Evolutionary conservation across 2,797 vertebrate genomes (phyloP), one percentile per base, ranked within the genome.

Genomic region (Coilia nasus): DNA sequence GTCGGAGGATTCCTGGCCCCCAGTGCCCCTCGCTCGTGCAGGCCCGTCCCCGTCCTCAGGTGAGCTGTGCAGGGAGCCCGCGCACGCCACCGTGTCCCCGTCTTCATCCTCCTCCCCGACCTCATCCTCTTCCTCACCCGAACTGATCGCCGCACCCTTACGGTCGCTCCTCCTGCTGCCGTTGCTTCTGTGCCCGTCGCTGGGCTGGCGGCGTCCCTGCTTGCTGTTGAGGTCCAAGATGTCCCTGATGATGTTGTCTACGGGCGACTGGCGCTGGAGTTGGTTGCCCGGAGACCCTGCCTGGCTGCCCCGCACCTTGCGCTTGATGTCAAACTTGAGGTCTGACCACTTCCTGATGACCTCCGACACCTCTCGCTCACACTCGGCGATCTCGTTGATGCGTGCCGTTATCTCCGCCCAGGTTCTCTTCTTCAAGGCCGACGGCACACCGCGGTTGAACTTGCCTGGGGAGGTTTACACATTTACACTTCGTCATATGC

Each of bases 261-360:
- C 95, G 4, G 92, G 94, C 44, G 94, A 94, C 81, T 95, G 95
- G 21, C 92, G 85, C 21, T 93, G 87, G 15, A 94, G 93, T 0
- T 93, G 92, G 87, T 92, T 93, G 28, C 92, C 92, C 82, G 91
- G 89, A 84, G 89, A 85, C 60, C 94, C 94, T 0, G 94, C 88
- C 14, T 91, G 92, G 93, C 95, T 93, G 17, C 95, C 95, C 0
- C 91, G 92, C 60, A 96, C 92, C 90, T 96, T 96, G n/a, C 95
- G 89, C 87, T 96, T 96, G 15, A 95, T 95, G 92, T 96, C 95
- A 47, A 95, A 96, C 89, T 96, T 96, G 0, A 96, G 91, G 87
- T 96, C 95, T 0, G 95, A 95, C 95, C 95, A 96, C 86, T 96
- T 96, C 92, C 96, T 96, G 75, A 96, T 93, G 75, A 96, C 94